Percentiles rank a stretch among this genome's conserved stretches.
Evolutionary conservation across 2,888 invertebrate species (phyloP).

Genomic region (Agrotis exclamationis): DNA sequence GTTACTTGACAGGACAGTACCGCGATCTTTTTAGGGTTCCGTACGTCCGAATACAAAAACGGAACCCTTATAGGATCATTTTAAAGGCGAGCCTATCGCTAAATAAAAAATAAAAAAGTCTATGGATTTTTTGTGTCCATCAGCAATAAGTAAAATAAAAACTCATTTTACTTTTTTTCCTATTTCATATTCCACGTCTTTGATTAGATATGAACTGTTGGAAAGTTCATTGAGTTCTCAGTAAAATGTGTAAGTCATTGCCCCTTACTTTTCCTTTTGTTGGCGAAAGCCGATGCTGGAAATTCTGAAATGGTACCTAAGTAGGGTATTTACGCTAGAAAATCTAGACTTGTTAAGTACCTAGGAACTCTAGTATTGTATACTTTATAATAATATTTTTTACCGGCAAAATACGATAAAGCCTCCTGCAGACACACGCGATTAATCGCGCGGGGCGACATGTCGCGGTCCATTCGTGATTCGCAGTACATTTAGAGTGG

Average conservation of each 20-base stretch:
- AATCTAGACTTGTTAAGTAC: neutral
- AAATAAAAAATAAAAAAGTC: too few relatives aligned
- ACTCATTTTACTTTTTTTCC: neutral
- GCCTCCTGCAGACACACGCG: too few relatives aligned
- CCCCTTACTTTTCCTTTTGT: conserved; percentile 1
- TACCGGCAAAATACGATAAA: too few relatives aligned
- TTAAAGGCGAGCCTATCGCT: too few relatives aligned
- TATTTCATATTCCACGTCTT: conserved; percentile 17
- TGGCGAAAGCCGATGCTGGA: neutral
- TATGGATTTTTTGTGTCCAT: neutral
- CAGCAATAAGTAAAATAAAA: neutral
- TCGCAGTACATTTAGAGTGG: too few relatives aligned
- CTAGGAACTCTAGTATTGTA: neutral
- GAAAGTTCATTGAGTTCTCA: conserved; percentile 21
- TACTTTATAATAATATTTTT: too few relatives aligned
- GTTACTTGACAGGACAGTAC: too few relatives aligned
- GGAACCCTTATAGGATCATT: too few relatives aligned
- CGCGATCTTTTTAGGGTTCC: too few relatives aligned
- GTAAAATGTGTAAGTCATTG: conserved; percentile 6
- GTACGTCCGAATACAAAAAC: too few relatives aligned
- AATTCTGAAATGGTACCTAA: neutral
- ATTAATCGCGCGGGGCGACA: too few relatives aligned
- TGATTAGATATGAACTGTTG: conserved; percentile 27
- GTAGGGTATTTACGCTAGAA: neutral
- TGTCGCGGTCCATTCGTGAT: too few relatives aligned